Evolutionary conservation across 2,113 vertebrate genomes (phyloP), one percentile per base, ranked within the genome.

Genomic region (Colaptes auratus): DNA sequence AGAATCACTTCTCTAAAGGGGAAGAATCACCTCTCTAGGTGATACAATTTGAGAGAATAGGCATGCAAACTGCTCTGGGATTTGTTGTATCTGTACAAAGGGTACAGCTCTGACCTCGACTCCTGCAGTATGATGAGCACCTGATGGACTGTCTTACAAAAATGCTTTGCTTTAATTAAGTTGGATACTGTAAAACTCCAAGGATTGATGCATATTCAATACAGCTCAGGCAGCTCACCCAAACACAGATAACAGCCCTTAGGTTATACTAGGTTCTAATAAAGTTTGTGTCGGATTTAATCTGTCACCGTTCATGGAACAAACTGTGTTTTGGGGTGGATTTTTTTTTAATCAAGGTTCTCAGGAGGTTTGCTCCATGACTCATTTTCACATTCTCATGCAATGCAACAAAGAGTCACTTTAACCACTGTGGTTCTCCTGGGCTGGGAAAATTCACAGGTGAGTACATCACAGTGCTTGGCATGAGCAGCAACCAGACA

Each of bases 401-500:
- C 25, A 83, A 67, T 33, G 44, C 69, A 94, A 71, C 33, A 81
- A 82, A 79, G 89, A 78, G 36, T 48, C 79, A 16, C 31, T 89
- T 76, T 70, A 94, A 71, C 35, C 21, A 59, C 48, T 56, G 67
- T 82, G 83, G 69, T 74, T 95, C 72, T 93, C 53, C 82, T 9
- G 0, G 12, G 65, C 82, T 96, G 92, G 94, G 89, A 96, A 95
- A 95, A 96, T 91, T 96, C 87, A 67, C 82, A 96, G 95, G 94
- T 95, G 82, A 92, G 70, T 91, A 48, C 86, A 88, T 95, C 86
- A 82, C 84, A 24, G n/a, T 82, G 36, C 59, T 97, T 96, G 88
- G 76, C 77, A 52, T 63, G 80, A 90, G 65, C 16, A 46, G 66
- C 21, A 94, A 78, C 89, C 36, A 92, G 90, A 93, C 61, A 69